Evolutionary conservation across 2,888 invertebrate genomes (phyloP).

Genomic region (Hoplodrina blanda): DNA sequence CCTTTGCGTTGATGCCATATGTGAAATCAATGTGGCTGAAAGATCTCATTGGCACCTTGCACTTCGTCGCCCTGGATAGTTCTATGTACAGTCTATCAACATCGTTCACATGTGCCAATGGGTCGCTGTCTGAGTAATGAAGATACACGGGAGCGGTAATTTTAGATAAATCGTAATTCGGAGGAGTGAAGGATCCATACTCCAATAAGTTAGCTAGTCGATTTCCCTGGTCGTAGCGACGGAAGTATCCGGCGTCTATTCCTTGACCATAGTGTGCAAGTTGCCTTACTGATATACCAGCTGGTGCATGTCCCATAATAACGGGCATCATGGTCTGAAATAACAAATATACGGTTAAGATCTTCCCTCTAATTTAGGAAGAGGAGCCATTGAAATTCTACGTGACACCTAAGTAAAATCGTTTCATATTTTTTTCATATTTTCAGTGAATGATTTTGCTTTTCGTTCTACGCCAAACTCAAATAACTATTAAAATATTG

Average conservation of each 20-base stretch:
- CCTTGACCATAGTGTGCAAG: constrained; percentile 94
- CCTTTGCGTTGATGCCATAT: constrained; percentile 92
- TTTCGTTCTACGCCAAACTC: no score
- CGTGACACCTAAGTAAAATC: no score
- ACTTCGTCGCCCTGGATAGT: constrained; percentile 89
- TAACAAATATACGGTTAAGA: constrained; percentile 1
- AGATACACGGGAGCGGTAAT: constrained; percentile 91
- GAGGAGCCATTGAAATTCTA: no score
- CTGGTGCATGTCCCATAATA: constrained; percentile 92
- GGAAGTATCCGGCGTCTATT: constrained; percentile 87
- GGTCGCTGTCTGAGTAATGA: constrained; percentile 92
- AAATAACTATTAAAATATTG: no score
- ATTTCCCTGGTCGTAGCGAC: constrained; percentile 91
- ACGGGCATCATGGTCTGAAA: constrained; percentile 92
- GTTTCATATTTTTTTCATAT: no score
- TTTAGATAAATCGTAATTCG: constrained; percentile 90
- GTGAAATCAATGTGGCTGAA: constrained; percentile 94
- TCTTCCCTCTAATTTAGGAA: neutral
- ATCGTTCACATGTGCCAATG: constrained; percentile 90
- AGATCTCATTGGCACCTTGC: constrained; percentile 88
- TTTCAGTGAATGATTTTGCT: no score
- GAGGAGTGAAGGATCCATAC: constrained; percentile 90
- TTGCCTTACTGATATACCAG: constrained; percentile 93
- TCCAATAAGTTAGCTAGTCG: constrained; percentile 84
- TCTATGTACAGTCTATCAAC: constrained; percentile 88